Conservation (phyloP, 2,797 vertebrate species). For the Hybognathus amarus region DNA sequence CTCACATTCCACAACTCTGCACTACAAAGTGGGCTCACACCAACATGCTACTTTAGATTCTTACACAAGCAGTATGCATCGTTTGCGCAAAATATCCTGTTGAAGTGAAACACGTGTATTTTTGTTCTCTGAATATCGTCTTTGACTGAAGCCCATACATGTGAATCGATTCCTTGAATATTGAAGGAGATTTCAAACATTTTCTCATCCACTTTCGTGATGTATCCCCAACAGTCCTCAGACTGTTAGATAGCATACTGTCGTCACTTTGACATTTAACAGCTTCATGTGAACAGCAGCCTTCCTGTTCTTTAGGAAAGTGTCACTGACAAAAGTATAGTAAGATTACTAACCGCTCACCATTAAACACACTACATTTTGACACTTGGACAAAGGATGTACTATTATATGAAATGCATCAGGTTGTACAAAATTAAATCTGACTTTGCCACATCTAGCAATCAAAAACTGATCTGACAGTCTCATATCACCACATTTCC, state of each 20-base stretch:
- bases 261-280: slow-evolving; percentile 25
- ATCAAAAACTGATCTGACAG: not conserved
- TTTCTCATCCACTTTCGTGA: slow-evolving; percentile 13
- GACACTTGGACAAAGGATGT: slow-evolving; percentile 5
- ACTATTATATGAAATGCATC: not conserved
- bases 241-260: slow-evolving; percentile 31
- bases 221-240: slow-evolving; percentile 11
- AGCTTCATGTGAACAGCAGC: slow-evolving; percentile 8
- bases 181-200: slow-evolving; percentile 25
- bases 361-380: slow-evolving; percentile 23
- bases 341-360: not conserved
- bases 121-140: slow-evolving; percentile 33
- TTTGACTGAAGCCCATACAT: slow-evolving; percentile 44
- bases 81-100: slow-evolving; percentile 66
- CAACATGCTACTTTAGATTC: slow-evolving; percentile 73
- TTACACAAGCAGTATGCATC: slow-evolving; percentile 52
- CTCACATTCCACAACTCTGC: slow-evolving; percentile 70
- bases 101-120: slow-evolving; percentile 53
- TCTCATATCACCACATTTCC: slow-evolving; percentile 8
- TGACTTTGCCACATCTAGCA: not conserved
- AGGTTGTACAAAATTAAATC: not conserved
- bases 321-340: slow-evolving; percentile 19
- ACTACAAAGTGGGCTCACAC: slow-evolving; percentile 77
- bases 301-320: slow-evolving; percentile 25
- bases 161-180: slow-evolving; percentile 34